Evolutionary conservation across 2,888 invertebrate species (phyloP), one percentile per base, ranked within the genome.

Genomic region (Caenorhabditis drosophilae): DNA sequence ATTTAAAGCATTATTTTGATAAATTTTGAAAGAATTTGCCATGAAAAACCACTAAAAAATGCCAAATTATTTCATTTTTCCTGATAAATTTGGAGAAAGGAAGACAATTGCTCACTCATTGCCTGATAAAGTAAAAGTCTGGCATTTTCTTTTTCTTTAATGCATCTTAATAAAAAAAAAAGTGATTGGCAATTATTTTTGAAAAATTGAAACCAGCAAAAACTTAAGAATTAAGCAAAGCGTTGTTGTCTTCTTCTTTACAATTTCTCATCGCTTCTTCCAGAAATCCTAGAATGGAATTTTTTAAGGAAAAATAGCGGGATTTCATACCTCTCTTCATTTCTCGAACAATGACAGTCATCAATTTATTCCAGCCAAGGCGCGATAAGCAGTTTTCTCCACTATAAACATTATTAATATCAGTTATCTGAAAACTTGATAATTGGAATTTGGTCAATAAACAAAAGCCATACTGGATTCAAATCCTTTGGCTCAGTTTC

Each of bases 181-280:
- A 23, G 22, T 23, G 23, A 20, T 11, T 3, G 15, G 42, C 22
- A 20, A 42, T 42, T 42, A 23, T n/a, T n/a, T n/a, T n/a, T n/a
- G n/a, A n/a, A n/a, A n/a, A n/a, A n/a, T n/a, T n/a, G n/a, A n/a
- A n/a, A n/a, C n/a, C n/a, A n/a, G n/a, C n/a, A 31, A 36, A 36
- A 4, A 36, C 16, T 67, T 46, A 70, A 34, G 70, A 63, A 44
- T 58, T 49, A 25, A 71, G 64, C 25, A 72, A 66, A 7, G 62
- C 72, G 41, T 72, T 69, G 57, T 70, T 74, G 50, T 76, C 76
- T 53, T 78, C 77, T 59, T 78, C 78, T 52, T 72, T 76, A 59
- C 78, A 78, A 48, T 77, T 78, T 34, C 77, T 56, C 78, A 77
- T 77, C 31, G 78, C 78, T 48, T 78, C 78, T 36, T 77, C 78